phyloP scores from a whole-genome alignment of 2,797 vertebrate genomes.

The Mormyrus proboscirostris region DNA sequence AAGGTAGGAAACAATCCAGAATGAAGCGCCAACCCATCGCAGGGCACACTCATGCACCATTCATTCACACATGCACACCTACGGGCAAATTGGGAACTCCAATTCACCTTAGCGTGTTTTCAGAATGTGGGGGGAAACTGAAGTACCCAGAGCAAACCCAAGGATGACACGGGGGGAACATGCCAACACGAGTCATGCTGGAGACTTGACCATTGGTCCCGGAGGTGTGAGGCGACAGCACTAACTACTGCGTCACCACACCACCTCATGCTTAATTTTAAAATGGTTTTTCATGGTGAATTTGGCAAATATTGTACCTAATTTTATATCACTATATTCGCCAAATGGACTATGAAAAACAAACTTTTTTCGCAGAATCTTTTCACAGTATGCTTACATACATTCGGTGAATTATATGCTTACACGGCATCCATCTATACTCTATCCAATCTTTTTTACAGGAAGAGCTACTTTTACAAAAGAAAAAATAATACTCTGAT shows the following conservation, averaged over 20 bases:
- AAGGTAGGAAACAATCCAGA: not conserved
- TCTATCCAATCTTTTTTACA: not conserved
- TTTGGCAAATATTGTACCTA: not conserved
- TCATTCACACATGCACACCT: not conserved
- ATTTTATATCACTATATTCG: not conserved
- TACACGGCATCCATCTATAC: not conserved
- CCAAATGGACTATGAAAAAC: not conserved
- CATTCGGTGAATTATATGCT: not conserved
- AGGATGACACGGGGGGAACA: not conserved
- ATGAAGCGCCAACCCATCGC: not conserved
- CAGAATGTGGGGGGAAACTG: not conserved
- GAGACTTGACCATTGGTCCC: not conserved
- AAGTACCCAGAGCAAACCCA: not conserved
- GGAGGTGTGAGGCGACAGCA: not conserved
- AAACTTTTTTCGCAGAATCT: not conserved
- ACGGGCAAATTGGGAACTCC: not conserved
- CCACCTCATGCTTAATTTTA: not conserved
- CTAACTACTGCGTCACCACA: not conserved
- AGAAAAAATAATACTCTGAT: not conserved
- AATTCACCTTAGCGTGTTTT: not conserved
- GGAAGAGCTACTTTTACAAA: not conserved
- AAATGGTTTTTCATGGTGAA: not conserved
- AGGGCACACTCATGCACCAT: not conserved
- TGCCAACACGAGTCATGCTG: not conserved
- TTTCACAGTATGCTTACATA: not conserved